These are phyloP conservation scores for Charanyca ferruginea DNA, from an alignment of 2,888 invertebrate genomes.

Conservation along the genomic window DNA sequence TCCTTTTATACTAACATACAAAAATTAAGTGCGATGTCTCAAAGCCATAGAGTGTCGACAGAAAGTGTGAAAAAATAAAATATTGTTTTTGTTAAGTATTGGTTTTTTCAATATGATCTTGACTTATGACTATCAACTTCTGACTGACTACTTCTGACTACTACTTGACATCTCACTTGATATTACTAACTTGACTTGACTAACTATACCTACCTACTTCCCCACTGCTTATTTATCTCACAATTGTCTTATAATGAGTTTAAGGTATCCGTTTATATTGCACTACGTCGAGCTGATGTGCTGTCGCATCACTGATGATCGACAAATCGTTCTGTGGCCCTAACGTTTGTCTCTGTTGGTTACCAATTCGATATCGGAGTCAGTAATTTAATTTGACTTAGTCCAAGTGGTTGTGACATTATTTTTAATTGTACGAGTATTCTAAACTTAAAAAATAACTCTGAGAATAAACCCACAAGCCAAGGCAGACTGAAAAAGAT, in stretches of 20 bases:
- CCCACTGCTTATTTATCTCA: constrained; percentile 33
- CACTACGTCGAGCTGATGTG: too few relatives aligned
- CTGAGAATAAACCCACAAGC: background rate
- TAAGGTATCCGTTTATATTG: background rate
- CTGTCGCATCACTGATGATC: too few relatives aligned
- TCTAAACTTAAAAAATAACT: background rate
- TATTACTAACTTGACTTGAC: constrained; percentile 66
- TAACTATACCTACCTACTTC: constrained; percentile 49
- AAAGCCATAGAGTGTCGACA: constrained; percentile 73
- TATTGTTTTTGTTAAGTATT: constrained; percentile 75
- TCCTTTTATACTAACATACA: constrained; percentile 58
- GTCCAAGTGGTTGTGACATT: background rate
- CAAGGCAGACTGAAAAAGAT: constrained; percentile 2
- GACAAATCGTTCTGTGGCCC: too few relatives aligned
- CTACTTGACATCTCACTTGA: constrained; percentile 87
- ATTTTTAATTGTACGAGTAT: background rate
- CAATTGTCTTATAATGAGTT: background rate
- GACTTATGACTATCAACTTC: constrained; percentile 57
- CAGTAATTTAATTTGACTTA: too few relatives aligned
- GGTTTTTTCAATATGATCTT: constrained; percentile 69
- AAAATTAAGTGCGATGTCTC: constrained; percentile 88
- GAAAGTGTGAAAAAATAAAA: constrained; percentile 80
- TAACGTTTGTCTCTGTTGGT: too few relatives aligned
- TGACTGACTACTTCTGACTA: constrained; percentile 71
- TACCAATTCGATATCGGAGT: too few relatives aligned